Evolutionary conservation across 2,888 invertebrate genomes (phyloP).

Genomic region (Hydroisotoma schaefferi): DNA sequence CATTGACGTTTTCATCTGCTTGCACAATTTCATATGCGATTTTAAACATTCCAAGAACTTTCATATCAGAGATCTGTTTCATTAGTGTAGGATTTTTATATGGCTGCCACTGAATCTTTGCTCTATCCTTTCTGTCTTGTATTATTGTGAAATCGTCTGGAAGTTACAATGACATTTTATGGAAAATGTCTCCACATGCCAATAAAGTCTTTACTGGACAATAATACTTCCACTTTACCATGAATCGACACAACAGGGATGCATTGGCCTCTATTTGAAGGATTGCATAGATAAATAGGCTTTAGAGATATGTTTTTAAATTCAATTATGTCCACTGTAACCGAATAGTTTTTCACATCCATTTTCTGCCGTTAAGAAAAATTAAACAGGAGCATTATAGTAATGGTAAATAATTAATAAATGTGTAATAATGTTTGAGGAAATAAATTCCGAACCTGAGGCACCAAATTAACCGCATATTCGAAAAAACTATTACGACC

Average conservation of each 20-base stretch:
- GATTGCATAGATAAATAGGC: not conserved
- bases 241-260: too few relatives aligned
- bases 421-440: not conserved
- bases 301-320: not conserved
- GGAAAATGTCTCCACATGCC: too few relatives aligned
- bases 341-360: not conserved
- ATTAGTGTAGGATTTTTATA: too few relatives aligned
- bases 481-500: not conserved
- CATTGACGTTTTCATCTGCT: conserved; percentile 55
- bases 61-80: too few relatives aligned
- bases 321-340: not conserved
- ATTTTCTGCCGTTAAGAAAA: not conserved
- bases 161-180: too few relatives aligned
- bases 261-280: too few relatives aligned
- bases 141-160: too few relatives aligned
- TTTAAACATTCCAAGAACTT: conserved; percentile 3
- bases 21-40: not conserved
- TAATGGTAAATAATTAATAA: not conserved
- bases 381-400: too few relatives aligned
- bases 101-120: too few relatives aligned
- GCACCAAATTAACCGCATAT: not conserved
- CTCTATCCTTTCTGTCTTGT: too few relatives aligned
- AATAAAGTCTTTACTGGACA: too few relatives aligned
- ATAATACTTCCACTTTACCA: too few relatives aligned
- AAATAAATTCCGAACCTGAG: conserved; percentile 2